Percentiles rank a stretch among this genome's conserved stretches.
These are phyloP conservation scores for Dynastes maya DNA, from an alignment of 2,888 invertebrate species.

Conservation along the genomic window DNA sequence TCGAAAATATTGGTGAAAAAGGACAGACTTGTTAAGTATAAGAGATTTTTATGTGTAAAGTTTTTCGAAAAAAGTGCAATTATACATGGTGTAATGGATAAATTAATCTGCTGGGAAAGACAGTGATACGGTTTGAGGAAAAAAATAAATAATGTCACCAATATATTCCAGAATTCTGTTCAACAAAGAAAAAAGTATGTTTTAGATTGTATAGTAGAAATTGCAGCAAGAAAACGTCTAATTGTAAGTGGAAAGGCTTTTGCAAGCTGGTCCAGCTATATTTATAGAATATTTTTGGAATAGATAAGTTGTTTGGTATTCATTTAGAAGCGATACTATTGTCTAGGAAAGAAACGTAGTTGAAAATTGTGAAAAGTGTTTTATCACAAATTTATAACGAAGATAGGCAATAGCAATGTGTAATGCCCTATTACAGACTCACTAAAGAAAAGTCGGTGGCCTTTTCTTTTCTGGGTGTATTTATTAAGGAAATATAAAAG, in stretches of 20 bases:
- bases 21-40: no score
- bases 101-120: no score
- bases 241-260: slow-evolving; percentile 2
- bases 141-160: no score
- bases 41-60: no score
- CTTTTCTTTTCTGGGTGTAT: slow-evolving; percentile 40
- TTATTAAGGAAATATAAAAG: slow-evolving; percentile 26
- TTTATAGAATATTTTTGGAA: slow-evolving; percentile 36
- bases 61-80: no score
- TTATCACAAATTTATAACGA: slow-evolving; percentile 34
- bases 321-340: slow-evolving; percentile 16
- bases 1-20: no score
- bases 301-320: neutral
- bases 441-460: slow-evolving; percentile 39
- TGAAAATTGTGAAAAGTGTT: slow-evolving; percentile 18
- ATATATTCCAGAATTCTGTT: no score
- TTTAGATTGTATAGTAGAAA: no score
- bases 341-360: slow-evolving; percentile 7
- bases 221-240: no score
- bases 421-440: slow-evolving; percentile 10
- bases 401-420: slow-evolving; percentile 20
- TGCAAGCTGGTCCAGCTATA: slow-evolving; percentile 39
- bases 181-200: no score
- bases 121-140: no score
- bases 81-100: no score